Base-by-base conservation (phyloP, 2,113 vertebrate species). In the Brienomyrus brachyistius region DNA sequence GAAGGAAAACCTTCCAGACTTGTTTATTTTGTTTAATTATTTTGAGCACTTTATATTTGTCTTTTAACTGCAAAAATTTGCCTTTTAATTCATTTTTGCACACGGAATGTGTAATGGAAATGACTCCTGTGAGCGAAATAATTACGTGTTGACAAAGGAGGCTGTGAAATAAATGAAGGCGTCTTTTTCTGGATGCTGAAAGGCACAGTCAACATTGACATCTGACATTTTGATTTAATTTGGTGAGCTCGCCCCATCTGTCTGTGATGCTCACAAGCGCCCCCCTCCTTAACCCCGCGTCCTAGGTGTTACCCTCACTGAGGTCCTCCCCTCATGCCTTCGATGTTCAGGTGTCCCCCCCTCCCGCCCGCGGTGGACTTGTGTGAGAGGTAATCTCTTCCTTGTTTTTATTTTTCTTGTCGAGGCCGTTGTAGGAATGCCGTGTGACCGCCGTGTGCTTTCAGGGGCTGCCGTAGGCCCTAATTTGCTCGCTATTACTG, bases 201-300 rank as follows among this genome's bases (percentile, higher is more conserved):
- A 54, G 51, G 51, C 85, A 54, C 85, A 51, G 85, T 87, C 51
- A 87, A 56, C 85, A 54, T 54, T 87, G 85, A 87, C 51, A 40
- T 87, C 43, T 84, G 82, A 86, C 85, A 86, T 31, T 85, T 88
- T 88, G 87, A 56, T 87, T 87, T 87, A 87, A 88, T 88, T 66
- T 59, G 35, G 35, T 0, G 4, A 43, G 54, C 35, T 66, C 35
- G 10, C 87, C 54, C 50, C 23, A 40, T 45, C 85, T 87, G 51
- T 27, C 50, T 87, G 13, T 56, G 51, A 31, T 51, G 85, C 85
- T 87, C 51, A 54, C 51, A 56, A 2, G 13, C 4, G 21, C n/a
- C 0, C 21, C n/a, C n/a, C 40, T 40, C 23, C 48, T 86, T 5
- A n/a, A 86, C 48, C 31, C 9, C 11, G 10, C 5, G 13, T 51